A percentile compares a stretch with the other conserved stretches of the same genome.
phyloP scores from a whole-genome alignment of 1,140 invertebrate genomes.

The Anastatus disparis region DNA sequence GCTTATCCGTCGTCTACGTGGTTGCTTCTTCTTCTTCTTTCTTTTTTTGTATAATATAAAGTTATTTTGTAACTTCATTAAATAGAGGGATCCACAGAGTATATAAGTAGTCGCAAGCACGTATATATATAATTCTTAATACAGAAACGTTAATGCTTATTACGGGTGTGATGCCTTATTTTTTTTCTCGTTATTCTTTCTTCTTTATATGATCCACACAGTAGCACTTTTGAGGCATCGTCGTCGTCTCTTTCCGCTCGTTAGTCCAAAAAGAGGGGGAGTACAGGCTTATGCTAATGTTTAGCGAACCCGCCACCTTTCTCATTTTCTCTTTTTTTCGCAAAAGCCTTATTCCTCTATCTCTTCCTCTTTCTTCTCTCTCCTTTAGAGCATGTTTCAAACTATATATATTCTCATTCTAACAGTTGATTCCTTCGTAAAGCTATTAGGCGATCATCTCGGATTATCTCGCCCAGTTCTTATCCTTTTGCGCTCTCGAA shows the following conservation, averaged over 20 bases:
- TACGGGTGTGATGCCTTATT: too few relatives aligned
- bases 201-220: slow-evolving; percentile 29
- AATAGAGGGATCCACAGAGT: too few relatives aligned
- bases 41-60: too few relatives aligned
- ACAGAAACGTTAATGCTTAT: too few relatives aligned
- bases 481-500: slow-evolving; percentile 33
- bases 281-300: slow-evolving; percentile 51
- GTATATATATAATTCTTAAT: too few relatives aligned
- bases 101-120: too few relatives aligned
- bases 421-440: slow-evolving; percentile 63
- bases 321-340: not conserved
- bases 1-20: too few relatives aligned
- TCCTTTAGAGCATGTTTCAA: not conserved
- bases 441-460: slow-evolving; percentile 67
- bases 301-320: slow-evolving; percentile 37
- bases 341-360: too few relatives aligned
- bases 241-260: slow-evolving; percentile 46
- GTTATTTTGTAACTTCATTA: too few relatives aligned
- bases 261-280: slow-evolving; percentile 35
- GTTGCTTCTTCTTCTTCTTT: too few relatives aligned
- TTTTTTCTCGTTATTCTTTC: not conserved
- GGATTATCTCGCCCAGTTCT: slow-evolving; percentile 62
- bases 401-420: not conserved
- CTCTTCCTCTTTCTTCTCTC: not conserved
- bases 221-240: slow-evolving; percentile 48